These are phyloP conservation scores for Mobula birostris DNA, from an alignment of 2,113 vertebrate species.

Conservation along the genomic window DNA sequence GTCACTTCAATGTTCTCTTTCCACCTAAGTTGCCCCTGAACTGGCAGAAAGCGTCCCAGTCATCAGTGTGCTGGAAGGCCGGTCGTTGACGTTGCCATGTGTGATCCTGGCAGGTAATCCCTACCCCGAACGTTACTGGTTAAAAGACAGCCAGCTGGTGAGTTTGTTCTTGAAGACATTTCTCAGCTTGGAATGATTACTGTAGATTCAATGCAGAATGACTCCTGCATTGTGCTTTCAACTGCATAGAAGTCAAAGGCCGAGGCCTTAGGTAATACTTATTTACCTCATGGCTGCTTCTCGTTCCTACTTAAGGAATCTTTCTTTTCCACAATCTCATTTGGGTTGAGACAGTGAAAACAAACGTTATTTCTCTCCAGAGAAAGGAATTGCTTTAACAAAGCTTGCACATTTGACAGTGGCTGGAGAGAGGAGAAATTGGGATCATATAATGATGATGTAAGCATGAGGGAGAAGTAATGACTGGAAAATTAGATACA, in stretches of 20 bases:
- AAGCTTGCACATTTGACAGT: too few relatives aligned
- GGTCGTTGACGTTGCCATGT: conserved; percentile 71
- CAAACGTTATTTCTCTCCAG: too few relatives aligned
- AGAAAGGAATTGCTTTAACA: too few relatives aligned
- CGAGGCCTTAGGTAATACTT: background rate
- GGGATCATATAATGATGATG: too few relatives aligned
- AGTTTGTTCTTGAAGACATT: conserved; percentile 41
- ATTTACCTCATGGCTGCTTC: too few relatives aligned
- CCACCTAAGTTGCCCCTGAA: conserved; percentile 61
- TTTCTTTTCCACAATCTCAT: too few relatives aligned
- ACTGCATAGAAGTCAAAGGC: background rate
- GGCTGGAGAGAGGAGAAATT: too few relatives aligned
- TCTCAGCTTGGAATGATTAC: background rate
- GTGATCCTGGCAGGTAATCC: conserved; percentile 72
- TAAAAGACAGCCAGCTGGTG: conserved; percentile 65
- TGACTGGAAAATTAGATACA: too few relatives aligned
- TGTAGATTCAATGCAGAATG: too few relatives aligned
- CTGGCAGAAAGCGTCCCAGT: conserved; percentile 60
- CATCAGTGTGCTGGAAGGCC: conserved; percentile 58
- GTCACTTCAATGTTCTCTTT: background rate
- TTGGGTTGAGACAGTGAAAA: too few relatives aligned
- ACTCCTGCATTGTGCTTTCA: background rate
- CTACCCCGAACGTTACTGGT: conserved; percentile 71
- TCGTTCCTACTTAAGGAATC: too few relatives aligned
- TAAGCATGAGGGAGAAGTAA: too few relatives aligned